Base-by-base conservation (phyloP, 2,888 invertebrate species). In the Cephus runcator region DNA sequence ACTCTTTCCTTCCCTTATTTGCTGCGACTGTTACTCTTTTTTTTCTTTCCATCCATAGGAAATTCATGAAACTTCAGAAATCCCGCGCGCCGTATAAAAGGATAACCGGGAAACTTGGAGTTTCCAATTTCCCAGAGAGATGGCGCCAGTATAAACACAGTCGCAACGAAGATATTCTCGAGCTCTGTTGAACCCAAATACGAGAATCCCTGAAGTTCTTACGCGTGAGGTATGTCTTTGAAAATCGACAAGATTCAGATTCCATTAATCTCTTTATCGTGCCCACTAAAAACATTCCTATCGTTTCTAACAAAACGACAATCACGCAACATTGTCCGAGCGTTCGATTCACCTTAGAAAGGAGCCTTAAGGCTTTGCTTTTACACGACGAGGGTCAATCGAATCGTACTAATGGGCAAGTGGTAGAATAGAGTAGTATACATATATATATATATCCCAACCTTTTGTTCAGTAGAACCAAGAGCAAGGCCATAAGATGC, bases 341-440 rank as follows among this genome's bases (percentile, higher is more conserved):
- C 56, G 23, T 56, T 56, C 56, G 56, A 56, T 56, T 56, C 56
- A 23, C 56, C 56, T 56, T 56, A 56, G 56, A 56, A 56, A 56
- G 23, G 23, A 23, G 9, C 9, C 23, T 56, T 23, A 56, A 56
- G 56, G 23, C 23, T 56, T 23, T 56, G 56, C 56, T 56, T 56
- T 56, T 56, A 56, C 56, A 23, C 23, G 56, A 23, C 23, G 56
- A 56, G 83, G 84, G 83, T 85, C 86, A 85, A 88, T 89, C 87
- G 87, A 83, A 86, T 85, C 85, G 85, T 83, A 84, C 87, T 87
- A 87, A 88, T 87, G 87, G 85, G 77, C 79, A 84, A 80, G 85
- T 83, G 83, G 87, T 84, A 83, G 83, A 84, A 81, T 78, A 83
- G 56, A 23, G 23, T 23, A 56, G 56, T 56, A 56, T 56, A 56